Percentiles rank a stretch among this genome's conserved stretches.
Evolutionary conservation across 2,888 invertebrate species (phyloP).

Genomic region (Leptinotarsa juncta): DNA sequence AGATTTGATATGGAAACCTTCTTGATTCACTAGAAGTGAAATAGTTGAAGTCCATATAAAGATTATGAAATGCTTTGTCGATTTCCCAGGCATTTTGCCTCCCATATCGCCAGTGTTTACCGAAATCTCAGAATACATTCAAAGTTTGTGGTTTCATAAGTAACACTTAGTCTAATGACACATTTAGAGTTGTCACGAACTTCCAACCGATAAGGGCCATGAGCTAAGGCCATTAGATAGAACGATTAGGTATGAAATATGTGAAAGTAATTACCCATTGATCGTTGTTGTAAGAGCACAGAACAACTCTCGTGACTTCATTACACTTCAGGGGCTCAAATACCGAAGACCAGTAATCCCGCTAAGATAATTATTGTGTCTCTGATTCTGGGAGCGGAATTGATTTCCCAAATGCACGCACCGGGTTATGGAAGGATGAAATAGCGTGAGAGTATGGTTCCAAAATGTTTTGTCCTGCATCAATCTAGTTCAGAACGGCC

Average conservation of each 20-base stretch:
- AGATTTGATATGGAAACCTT: too few relatives aligned
- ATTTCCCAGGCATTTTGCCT: too few relatives aligned
- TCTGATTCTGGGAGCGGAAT: neutral
- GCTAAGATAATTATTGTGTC: neutral
- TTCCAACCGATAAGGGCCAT: neutral
- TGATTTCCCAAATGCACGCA: neutral
- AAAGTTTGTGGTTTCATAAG: neutral
- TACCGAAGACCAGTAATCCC: neutral
- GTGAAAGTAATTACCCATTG: neutral
- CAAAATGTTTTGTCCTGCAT: too few relatives aligned
- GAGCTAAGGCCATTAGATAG: neutral
- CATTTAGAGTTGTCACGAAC: slow-evolving; percentile 2
- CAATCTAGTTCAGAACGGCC: too few relatives aligned
- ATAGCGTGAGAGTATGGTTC: too few relatives aligned
- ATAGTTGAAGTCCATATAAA: too few relatives aligned
- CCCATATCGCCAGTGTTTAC: too few relatives aligned
- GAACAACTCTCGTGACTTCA: slow-evolving; percentile 1
- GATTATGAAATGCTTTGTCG: too few relatives aligned
- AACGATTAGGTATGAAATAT: neutral
- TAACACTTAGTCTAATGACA: neutral
- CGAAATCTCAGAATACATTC: too few relatives aligned
- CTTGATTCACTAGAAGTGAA: too few relatives aligned
- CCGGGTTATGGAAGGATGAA: too few relatives aligned
- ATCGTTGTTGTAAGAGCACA: neutral
- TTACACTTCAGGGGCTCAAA: neutral